phyloP scores from a whole-genome alignment of 2,797 vertebrate species.

The Masticophis lateralis region DNA sequence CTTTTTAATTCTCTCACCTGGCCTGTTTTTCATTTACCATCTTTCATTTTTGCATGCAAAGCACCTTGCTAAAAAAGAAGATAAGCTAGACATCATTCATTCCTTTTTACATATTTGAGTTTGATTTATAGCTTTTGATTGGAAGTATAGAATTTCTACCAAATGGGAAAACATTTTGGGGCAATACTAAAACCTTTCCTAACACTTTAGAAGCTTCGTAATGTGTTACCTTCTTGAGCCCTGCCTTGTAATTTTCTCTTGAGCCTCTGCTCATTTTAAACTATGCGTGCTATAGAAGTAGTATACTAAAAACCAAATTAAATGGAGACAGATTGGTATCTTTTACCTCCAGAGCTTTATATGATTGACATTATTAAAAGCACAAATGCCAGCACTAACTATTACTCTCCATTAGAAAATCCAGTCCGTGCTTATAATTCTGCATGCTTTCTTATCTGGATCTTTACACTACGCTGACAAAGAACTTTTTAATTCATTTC shows the following conservation, averaged over 20 bases:
- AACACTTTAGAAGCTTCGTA: neutral
- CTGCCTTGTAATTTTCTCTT: neutral
- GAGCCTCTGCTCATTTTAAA: conserved; percentile 12
- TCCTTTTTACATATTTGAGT: neutral
- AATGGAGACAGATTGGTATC: conserved; percentile 11
- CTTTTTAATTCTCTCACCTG: neutral
- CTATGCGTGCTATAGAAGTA: neutral
- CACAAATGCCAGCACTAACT: neutral
- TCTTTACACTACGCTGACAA: neutral
- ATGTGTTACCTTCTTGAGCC: neutral
- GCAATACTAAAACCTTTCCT: neutral
- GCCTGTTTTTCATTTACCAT: neutral
- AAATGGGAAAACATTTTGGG: neutral
- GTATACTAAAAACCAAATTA: neutral
- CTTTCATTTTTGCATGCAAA: neutral
- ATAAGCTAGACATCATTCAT: neutral
- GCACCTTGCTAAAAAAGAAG: neutral
- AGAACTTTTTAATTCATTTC: conserved; percentile 4
- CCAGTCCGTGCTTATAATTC: neutral
- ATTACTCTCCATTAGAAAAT: neutral
- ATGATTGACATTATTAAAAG: conserved; percentile 2
- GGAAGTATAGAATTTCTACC: neutral
- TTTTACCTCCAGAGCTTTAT: conserved; percentile 7
- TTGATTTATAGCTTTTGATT: neutral
- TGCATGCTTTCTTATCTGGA: neutral